Conservation (phyloP, 2,113 vertebrate genomes). For the Hydropotes inermis region DNA sequence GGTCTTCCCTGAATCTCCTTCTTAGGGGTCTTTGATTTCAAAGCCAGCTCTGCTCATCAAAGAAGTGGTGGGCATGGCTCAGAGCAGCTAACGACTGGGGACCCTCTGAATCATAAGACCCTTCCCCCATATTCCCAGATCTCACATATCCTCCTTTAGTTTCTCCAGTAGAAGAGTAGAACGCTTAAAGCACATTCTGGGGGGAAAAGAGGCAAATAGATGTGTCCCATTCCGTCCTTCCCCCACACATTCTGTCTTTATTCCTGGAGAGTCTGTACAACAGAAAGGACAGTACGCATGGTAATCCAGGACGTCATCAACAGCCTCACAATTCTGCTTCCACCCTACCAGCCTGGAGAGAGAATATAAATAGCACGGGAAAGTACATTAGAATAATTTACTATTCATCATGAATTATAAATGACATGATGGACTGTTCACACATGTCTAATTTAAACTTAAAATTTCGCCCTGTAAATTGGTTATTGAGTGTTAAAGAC, state of each 20-base stretch:
- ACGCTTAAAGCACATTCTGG: neutral
- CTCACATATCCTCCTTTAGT: fast-evolving
- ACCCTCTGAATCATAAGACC: neutral
- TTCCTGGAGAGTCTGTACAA: neutral
- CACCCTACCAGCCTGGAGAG: neutral
- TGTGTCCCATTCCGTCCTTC: fast-evolving
- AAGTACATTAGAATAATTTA: constrained; percentile 43
- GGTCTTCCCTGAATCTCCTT: fast-evolving
- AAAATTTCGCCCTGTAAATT: constrained; percentile 55
- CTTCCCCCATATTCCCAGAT: neutral
- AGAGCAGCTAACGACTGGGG: no score
- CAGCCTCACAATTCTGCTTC: neutral
- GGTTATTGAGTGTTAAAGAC: constrained; percentile 66
- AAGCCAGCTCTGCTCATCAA: neutral
- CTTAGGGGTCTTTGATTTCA: neutral
- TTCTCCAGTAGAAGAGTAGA: neutral
- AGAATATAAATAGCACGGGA: neutral
- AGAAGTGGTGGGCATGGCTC: fast-evolving
- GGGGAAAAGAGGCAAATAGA: fast-evolving
- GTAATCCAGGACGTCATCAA: no score
- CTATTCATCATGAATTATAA: constrained; percentile 43
- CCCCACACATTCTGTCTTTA: neutral
- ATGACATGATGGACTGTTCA: neutral
- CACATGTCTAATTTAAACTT: constrained; percentile 21
- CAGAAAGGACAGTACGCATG: neutral